Evolutionary conservation across 2,797 vertebrate species (phyloP).

Genomic region (Graptemys geographica): DNA sequence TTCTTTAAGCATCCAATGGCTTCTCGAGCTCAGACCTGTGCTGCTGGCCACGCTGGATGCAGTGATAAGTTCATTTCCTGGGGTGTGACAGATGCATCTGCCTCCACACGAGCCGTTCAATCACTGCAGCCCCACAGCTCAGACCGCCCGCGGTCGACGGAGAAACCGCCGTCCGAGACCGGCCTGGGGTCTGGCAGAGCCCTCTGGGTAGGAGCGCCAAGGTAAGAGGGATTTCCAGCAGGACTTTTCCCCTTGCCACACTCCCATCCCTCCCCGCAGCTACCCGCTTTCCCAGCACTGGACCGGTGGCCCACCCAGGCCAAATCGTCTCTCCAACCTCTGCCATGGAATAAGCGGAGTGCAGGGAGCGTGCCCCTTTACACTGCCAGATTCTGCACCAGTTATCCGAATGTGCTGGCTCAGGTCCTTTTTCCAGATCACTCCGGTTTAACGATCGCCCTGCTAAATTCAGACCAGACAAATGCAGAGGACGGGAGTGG

Average conservation of each 20-base stretch:
- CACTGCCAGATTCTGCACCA: accelerated
- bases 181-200: not conserved
- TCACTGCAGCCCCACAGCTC: not conserved
- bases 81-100: not conserved
- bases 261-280: not conserved
- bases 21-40: not conserved
- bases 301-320: not conserved
- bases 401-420: accelerated
- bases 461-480: slow-evolving; percentile 19
- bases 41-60: too few relatives aligned
- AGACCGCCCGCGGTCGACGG: accelerated
- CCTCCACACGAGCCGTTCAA: not conserved
- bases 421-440: accelerated
- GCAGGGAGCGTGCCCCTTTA: accelerated
- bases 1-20: not conserved
- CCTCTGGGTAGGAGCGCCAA: not conserved
- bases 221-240: accelerated
- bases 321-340: not conserved
- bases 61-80: not conserved
- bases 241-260: not conserved
- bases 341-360: not conserved
- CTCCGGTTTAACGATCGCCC: not conserved
- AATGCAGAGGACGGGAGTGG: not conserved
- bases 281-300: too few relatives aligned
- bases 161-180: accelerated